Conservation (phyloP, 2,888 invertebrate genomes). For the Agrypnus murinus region DNA sequence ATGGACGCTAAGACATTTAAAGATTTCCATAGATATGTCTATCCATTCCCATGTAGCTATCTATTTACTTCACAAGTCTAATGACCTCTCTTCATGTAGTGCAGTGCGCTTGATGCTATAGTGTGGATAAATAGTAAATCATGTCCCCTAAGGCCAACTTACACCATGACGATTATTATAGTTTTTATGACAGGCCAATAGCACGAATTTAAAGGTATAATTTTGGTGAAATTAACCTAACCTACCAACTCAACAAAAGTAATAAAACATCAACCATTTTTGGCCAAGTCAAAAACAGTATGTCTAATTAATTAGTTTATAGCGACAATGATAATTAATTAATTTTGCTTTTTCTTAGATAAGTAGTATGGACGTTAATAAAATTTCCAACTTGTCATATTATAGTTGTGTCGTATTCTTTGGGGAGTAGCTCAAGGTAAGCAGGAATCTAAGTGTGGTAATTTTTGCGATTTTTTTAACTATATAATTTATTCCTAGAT, state of each 20-base stretch:
- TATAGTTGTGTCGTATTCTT: too few relatives aligned
- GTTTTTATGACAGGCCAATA: constrained; percentile 18
- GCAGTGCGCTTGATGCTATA: constrained; percentile 15
- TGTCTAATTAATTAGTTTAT: too few relatives aligned
- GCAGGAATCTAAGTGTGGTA: not conserved
- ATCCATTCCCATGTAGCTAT: constrained; percentile 1
- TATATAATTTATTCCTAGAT: too few relatives aligned
- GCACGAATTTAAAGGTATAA: not conserved
- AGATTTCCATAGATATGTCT: too few relatives aligned
- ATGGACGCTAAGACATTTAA: too few relatives aligned
- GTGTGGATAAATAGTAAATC: constrained; percentile 36
- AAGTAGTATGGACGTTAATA: too few relatives aligned
- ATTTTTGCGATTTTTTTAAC: not conserved
- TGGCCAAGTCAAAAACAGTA: too few relatives aligned
- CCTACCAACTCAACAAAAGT: not conserved
- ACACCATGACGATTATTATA: constrained; percentile 19
- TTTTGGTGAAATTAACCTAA: not conserved
- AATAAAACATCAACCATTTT: too few relatives aligned
- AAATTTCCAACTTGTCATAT: too few relatives aligned
- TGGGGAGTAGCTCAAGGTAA: constrained; percentile 12
- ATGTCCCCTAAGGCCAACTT: constrained; percentile 11
- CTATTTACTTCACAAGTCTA: constrained; percentile 31
- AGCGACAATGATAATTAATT: too few relatives aligned
- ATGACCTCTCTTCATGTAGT: constrained; percentile 39
- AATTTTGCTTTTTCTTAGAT: too few relatives aligned